Conservation (phyloP, 1,140 invertebrate species). For the Colletes latitarsis region DNA sequence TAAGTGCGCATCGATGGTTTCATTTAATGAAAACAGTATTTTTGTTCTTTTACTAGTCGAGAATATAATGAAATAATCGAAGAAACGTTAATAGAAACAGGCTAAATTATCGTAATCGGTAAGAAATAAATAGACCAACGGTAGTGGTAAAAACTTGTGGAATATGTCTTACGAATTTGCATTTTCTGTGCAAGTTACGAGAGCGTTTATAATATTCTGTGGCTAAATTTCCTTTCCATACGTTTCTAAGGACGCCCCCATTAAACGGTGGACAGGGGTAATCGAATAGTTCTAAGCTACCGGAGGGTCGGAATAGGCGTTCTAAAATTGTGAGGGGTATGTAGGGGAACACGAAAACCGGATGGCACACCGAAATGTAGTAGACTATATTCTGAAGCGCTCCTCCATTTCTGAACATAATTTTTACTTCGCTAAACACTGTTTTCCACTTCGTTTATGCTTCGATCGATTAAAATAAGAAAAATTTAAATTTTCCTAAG, state of each 20-base stretch:
- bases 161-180: slow-evolving; percentile 13
- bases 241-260: slow-evolving; percentile 57
- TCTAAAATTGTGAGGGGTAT: slow-evolving; percentile 58
- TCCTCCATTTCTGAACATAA: slow-evolving; percentile 41
- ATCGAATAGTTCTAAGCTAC: slow-evolving; percentile 62
- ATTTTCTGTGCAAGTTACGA: slow-evolving; percentile 8
- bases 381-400: slow-evolving; percentile 48
- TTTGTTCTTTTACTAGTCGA: too few species aligned
- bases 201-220: slow-evolving; percentile 50
- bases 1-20: too few species aligned
- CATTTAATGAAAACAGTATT: too few species aligned
- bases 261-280: slow-evolving; percentile 59
- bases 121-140: not conserved
- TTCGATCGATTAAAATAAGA: too few species aligned
- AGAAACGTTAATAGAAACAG: too few species aligned
- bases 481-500: not conserved
- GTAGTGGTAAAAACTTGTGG: not conserved
- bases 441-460: too few species aligned
- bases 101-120: too few species aligned
- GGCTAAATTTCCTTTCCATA: slow-evolving; percentile 51
- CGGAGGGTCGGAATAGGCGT: slow-evolving; percentile 58
- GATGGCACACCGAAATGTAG: slow-evolving; percentile 72
- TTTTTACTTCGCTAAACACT: slow-evolving; percentile 37
- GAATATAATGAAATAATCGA: too few species aligned
- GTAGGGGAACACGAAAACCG: slow-evolving; percentile 73